Percentiles rank a stretch among this genome's conserved stretches.
Evolutionary conservation across 2,113 vertebrate species (phyloP).

Genomic region (Ictalurus punctatus): DNA sequence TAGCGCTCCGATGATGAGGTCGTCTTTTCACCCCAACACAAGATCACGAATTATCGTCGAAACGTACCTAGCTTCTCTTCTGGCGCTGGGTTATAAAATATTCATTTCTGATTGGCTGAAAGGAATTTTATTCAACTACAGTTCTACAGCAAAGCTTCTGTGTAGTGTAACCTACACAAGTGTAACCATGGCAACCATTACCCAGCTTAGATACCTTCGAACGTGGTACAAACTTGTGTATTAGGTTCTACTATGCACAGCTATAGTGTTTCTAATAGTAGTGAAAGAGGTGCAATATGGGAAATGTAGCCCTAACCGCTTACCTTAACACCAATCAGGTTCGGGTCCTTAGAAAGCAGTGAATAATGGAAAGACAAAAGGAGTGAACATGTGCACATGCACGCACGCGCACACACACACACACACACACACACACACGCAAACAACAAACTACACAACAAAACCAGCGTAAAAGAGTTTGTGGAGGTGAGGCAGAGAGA

Average conservation of each 20-base stretch:
- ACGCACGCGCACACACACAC: conserved; percentile 23
- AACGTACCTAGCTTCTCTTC: background rate
- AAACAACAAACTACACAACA: conserved; percentile 19
- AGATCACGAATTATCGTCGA: no score
- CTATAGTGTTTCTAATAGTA: background rate
- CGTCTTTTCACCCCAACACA: background rate
- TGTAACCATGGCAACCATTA: background rate
- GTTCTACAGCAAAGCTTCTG: background rate
- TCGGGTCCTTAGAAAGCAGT: conserved; percentile 62
- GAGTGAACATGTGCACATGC: background rate
- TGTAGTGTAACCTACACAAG: no score
- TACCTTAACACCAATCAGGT: conserved; percentile 63
- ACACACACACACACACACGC: conserved; percentile 25
- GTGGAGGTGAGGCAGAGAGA: background rate
- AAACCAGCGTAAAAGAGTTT: background rate
- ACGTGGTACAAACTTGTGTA: background rate
- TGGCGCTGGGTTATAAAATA: background rate
- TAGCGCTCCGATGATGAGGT: background rate
- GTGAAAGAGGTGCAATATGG: conserved; percentile 40
- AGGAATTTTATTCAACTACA: background rate
- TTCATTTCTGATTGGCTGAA: background rate
- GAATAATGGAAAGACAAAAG: conserved; percentile 43
- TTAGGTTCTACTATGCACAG: background rate
- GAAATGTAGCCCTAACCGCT: conserved; percentile 33
- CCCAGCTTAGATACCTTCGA: no score